Base-by-base conservation (phyloP, 2,113 vertebrate genomes). In the Siphamia tubifer region DNA sequence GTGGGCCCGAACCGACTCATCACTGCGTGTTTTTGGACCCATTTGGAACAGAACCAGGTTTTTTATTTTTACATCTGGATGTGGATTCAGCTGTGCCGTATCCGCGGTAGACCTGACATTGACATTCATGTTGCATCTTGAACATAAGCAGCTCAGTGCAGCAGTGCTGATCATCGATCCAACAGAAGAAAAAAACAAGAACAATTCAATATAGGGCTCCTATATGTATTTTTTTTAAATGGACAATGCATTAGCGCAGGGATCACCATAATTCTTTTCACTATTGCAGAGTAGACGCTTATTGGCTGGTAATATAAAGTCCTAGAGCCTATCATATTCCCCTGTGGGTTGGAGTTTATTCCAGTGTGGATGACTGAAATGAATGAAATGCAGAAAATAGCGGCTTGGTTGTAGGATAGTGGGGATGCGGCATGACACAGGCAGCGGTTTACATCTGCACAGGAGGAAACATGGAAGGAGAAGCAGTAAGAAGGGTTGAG, bases 121-220 rank as follows among this genome's bases (percentile, higher is more conserved):
- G 85, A 67, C 80, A 85, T 87, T 87, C 87, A 85, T 64, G 68
- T 45, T 76, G 75, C 81, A 79, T 83, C 71, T 83, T 48, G 56
- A 30, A 44, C 73, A 35, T 25, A 30, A 30, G 73, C 49, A 23
- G 68, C 31, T 34, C 74, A 48, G 75, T 62, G 78, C 78, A 64
- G 60, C 77, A 53, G 16, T 39, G 70, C 74, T 32, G 61, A 23
- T 51, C 65, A 79, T 84, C 38, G 83, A 87, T 83, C 60, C 60
- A 49, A 74, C 65, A 21, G 62, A 8, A 8, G 16, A n/a, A n/a
- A 8, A n/a, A n/a, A n/a, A n/a, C n/a, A 15, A 40, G 64, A 24
- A 40, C 47, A 2, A 61, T 77, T 66, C 62, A 76, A 12, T 68
- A 32, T 30, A n/a, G n/a, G n/a, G n/a, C n/a, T n/a, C n/a, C n/a